These are phyloP conservation scores for Nyctibius bracteatus DNA, from an alignment of 2,113 vertebrate genomes.

Conservation along the genomic window DNA sequence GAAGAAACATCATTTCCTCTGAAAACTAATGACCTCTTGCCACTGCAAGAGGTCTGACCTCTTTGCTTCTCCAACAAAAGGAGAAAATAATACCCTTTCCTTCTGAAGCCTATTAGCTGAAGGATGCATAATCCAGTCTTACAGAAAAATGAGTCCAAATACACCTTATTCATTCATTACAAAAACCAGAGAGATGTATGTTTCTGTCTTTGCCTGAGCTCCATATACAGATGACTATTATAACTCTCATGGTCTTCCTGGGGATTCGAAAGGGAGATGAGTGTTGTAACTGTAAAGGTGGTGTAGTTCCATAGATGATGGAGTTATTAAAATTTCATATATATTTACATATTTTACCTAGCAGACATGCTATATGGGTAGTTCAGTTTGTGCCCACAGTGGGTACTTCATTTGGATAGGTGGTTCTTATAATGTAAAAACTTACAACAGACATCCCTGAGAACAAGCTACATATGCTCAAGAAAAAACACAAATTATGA, in stretches of 20 bases:
- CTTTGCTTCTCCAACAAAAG: neutral
- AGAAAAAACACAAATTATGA: neutral
- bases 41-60: too few relatives aligned
- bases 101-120: neutral
- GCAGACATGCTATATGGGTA: neutral
- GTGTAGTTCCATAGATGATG: neutral
- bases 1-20: neutral
- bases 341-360: neutral
- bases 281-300: neutral
- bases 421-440: neutral
- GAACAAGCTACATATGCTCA: neutral
- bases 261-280: neutral
- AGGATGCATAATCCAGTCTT: neutral
- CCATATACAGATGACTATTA: neutral
- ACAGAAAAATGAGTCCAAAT: neutral
- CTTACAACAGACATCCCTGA: neutral
- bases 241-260: neutral
- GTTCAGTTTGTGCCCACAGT: neutral
- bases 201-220: neutral
- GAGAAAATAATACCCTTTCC: neutral
- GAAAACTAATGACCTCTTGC: neutral
- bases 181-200: neutral
- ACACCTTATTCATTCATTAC: neutral
- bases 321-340: neutral
- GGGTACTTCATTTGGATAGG: neutral